Evolutionary conservation across 1,140 invertebrate genomes (phyloP).

Genomic region (Zaprionus camerounensis): DNA sequence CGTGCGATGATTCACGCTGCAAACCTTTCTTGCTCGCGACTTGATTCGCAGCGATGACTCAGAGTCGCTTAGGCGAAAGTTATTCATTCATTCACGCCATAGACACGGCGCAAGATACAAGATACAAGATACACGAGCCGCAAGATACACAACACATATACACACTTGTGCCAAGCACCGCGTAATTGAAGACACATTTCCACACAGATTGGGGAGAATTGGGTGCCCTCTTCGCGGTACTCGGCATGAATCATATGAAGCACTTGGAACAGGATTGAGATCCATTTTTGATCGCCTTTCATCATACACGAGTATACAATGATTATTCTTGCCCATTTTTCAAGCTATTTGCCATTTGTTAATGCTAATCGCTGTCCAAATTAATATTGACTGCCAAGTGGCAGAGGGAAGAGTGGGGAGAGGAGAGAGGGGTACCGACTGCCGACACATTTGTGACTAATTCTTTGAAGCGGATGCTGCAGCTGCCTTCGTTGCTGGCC

Average conservation of each 20-base stretch:
- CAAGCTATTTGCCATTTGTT: conserved; percentile 32
- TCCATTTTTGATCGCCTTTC: conserved; percentile 1
- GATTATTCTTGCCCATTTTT: not conserved
- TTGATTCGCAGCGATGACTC: conserved; percentile 50
- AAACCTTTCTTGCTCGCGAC: conserved; percentile 26
- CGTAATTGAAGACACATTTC: conserved; percentile 47
- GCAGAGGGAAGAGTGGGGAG: not conserved
- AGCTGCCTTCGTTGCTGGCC: conserved; percentile 31
- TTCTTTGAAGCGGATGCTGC: conserved; percentile 30
- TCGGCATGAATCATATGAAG: conserved; percentile 35
- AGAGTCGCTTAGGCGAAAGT: conserved; percentile 54
- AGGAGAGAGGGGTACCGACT: not conserved
- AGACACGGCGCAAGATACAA: conserved; percentile 7
- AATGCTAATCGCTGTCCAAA: conserved; percentile 41
- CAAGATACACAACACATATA: conserved; percentile 28
- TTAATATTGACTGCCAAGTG: conserved; percentile 25
- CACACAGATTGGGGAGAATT: not conserved
- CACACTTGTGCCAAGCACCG: conserved; percentile 2
- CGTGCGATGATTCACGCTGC: not conserved
- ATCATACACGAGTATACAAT: not conserved
- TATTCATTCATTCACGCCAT: conserved; percentile 11
- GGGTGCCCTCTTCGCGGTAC: not conserved
- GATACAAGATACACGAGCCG: conserved; percentile 20
- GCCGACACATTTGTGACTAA: conserved; percentile 55
- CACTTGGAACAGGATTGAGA: conserved; percentile 13